These are phyloP conservation scores for Eutrigla gurnardus DNA, from an alignment of 2,797 vertebrate species.

Conservation along the genomic window DNA sequence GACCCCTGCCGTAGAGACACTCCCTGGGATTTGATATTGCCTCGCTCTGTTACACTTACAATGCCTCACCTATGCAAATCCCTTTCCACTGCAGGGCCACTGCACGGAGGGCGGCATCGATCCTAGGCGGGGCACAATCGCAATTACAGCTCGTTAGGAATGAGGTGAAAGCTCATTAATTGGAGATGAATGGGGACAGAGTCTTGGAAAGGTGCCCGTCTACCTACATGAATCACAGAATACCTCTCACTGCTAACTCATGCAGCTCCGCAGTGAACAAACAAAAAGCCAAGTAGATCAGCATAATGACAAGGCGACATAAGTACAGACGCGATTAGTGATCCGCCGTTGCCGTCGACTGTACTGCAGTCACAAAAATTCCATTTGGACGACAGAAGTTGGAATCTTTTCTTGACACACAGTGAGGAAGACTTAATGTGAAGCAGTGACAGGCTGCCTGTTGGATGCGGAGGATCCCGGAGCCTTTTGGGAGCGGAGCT, in stretches of 20 bases:
- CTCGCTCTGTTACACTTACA: slow-evolving; percentile 32
- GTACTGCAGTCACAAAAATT: slow-evolving; percentile 53
- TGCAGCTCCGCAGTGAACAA: slow-evolving; percentile 39
- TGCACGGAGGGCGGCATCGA: slow-evolving; percentile 65
- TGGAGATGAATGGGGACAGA: slow-evolving; percentile 77
- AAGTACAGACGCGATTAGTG: slow-evolving; percentile 56
- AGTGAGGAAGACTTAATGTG: slow-evolving; percentile 59
- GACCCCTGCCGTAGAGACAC: background rate
- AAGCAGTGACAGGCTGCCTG: slow-evolving; percentile 64
- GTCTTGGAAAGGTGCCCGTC: slow-evolving; percentile 66
- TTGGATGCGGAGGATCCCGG: slow-evolving; percentile 52
- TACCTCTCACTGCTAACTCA: slow-evolving; percentile 30
- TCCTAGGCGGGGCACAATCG: slow-evolving; percentile 42
- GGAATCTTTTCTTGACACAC: slow-evolving; percentile 42
- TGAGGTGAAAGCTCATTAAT: slow-evolving; percentile 83
- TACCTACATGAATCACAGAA: slow-evolving; percentile 70
- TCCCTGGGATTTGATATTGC: slow-evolving; percentile 34
- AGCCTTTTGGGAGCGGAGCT: slow-evolving; percentile 63
- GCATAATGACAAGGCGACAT: slow-evolving; percentile 38
- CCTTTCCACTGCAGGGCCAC: slow-evolving; percentile 39
- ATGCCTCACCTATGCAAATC: slow-evolving; percentile 51
- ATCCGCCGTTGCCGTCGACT: slow-evolving; percentile 32
- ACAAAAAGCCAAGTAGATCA: slow-evolving; percentile 59
- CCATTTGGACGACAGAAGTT: slow-evolving; percentile 54
- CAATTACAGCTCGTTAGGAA: slow-evolving; percentile 82